These are phyloP conservation scores for Diarsia rubi DNA, from an alignment of 2,888 invertebrate species.

Conservation along the genomic window DNA sequence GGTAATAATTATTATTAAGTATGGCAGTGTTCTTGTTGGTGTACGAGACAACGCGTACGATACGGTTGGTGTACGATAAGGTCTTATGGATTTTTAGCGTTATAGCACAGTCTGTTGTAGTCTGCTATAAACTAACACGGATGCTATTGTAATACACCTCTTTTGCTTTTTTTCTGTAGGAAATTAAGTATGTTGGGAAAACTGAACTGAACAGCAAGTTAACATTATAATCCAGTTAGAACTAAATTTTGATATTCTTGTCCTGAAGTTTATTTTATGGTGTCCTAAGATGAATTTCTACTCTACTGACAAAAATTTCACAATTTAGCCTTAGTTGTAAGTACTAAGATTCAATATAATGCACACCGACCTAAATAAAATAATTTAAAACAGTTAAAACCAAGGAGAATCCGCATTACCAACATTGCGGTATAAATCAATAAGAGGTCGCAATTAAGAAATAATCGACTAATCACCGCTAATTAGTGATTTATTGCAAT, in stretches of 20 bases:
- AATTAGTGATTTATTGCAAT: slow-evolving; percentile 67
- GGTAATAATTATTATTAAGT: neutral
- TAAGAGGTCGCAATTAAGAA: slow-evolving; percentile 69
- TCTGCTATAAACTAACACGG: too few relatives aligned
- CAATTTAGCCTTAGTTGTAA: neutral
- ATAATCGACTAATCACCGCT: slow-evolving; percentile 68
- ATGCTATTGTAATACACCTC: too few relatives aligned
- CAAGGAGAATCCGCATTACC: slow-evolving; percentile 42
- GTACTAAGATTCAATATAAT: neutral
- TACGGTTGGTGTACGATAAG: too few relatives aligned
- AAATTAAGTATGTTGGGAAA: too few relatives aligned
- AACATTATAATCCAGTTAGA: neutral
- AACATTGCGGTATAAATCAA: slow-evolving; percentile 59
- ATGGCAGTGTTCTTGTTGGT: neutral
- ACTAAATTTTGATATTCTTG: neutral
- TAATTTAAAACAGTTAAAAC: slow-evolving; percentile 31
- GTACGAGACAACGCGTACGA: too few relatives aligned
- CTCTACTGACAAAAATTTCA: neutral
- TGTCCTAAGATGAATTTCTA: neutral
- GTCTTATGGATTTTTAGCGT: too few relatives aligned
- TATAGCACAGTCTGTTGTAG: too few relatives aligned
- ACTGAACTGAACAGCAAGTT: neutral
- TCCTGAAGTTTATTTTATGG: neutral
- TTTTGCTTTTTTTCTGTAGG: too few relatives aligned
- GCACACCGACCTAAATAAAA: slow-evolving; percentile 21